These are phyloP conservation scores for Campoletis raptor DNA, from an alignment of 2,888 invertebrate species.

Conservation along the genomic window DNA sequence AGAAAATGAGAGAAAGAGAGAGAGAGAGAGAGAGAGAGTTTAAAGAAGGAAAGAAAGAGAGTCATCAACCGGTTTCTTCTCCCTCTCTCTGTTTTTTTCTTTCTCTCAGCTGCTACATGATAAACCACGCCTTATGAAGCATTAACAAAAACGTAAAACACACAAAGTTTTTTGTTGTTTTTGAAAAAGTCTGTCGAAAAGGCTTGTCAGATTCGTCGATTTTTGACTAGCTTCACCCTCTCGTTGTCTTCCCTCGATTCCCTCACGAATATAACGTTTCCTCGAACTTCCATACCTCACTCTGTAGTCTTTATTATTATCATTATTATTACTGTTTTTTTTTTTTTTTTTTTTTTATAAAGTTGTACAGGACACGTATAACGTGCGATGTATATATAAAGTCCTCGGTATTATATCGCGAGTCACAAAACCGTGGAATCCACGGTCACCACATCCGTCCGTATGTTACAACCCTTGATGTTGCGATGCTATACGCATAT, in stretches of 20 bases:
- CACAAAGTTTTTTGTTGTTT: not conserved
- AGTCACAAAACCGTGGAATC: conserved; percentile 64
- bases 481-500: not conserved
- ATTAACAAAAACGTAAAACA: conserved; percentile 31
- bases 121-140: conserved; percentile 63
- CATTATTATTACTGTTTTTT: not conserved
- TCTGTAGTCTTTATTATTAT: not conserved
- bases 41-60: conserved; percentile 28
- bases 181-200: conserved; percentile 11
- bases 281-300: conserved; percentile 17
- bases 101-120: conserved; percentile 21
- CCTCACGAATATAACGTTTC: conserved; percentile 61
- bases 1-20: conserved; percentile 43
- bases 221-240: conserved; percentile 15
- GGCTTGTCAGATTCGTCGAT: conserved; percentile 52
- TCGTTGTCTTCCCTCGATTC: conserved; percentile 18
- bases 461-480: conserved; percentile 46
- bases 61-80: conserved; percentile 61
- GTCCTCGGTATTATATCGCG: conserved; percentile 46
- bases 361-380: conserved; percentile 11
- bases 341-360: not conserved
- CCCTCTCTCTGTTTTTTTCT: conserved; percentile 23
- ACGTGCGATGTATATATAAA: conserved; percentile 34
- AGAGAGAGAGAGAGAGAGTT: conserved; percentile 40
- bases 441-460: conserved; percentile 66